A percentile compares a stretch with the other conserved stretches of the same genome.
Evolutionary conservation across 2,888 invertebrate genomes (phyloP).

Genomic region (Parnassius orleans): DNA sequence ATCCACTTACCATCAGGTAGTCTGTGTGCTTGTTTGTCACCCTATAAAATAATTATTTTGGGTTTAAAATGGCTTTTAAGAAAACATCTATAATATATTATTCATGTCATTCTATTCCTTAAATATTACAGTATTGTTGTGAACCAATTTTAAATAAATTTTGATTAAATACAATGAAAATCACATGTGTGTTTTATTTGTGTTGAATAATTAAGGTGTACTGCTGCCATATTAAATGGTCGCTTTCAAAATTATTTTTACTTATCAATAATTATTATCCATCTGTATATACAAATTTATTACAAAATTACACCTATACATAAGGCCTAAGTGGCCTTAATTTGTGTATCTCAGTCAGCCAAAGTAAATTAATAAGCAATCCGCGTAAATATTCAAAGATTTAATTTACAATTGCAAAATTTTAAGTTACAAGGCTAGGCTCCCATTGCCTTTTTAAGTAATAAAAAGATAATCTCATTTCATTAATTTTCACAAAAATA

Average conservation of each 20-base stretch:
- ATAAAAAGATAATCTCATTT: slow-evolving; percentile 3
- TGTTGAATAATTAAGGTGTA: slow-evolving; percentile 36
- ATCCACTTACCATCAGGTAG: no score
- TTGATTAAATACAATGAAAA: slow-evolving; percentile 38
- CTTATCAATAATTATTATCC: slow-evolving; percentile 49
- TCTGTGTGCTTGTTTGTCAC: no score
- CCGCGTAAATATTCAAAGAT: slow-evolving; percentile 30
- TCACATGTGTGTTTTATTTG: slow-evolving; percentile 37
- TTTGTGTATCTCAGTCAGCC: slow-evolving; percentile 34
- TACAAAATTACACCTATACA: slow-evolving; percentile 55
- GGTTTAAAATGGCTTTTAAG: not conserved
- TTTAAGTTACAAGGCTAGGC: slow-evolving; percentile 29
- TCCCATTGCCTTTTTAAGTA: slow-evolving; percentile 27
- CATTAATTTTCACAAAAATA: slow-evolving; percentile 2
- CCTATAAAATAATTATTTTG: no score
- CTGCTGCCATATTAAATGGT: slow-evolving; percentile 45
- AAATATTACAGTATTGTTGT: slow-evolving; percentile 56
- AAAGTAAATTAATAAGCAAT: slow-evolving; percentile 35
- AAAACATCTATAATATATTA: slow-evolving; percentile 16
- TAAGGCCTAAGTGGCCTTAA: slow-evolving; percentile 28
- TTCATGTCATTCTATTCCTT: slow-evolving; percentile 59
- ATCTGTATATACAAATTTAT: slow-evolving; percentile 70
- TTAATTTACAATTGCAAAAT: slow-evolving; percentile 29
- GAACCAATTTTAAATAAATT: slow-evolving; percentile 44
- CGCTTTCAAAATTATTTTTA: slow-evolving; percentile 38